phyloP scores from a whole-genome alignment of 92 coral and sea anemone species.

The Parazoanthus darwini region DNA sequence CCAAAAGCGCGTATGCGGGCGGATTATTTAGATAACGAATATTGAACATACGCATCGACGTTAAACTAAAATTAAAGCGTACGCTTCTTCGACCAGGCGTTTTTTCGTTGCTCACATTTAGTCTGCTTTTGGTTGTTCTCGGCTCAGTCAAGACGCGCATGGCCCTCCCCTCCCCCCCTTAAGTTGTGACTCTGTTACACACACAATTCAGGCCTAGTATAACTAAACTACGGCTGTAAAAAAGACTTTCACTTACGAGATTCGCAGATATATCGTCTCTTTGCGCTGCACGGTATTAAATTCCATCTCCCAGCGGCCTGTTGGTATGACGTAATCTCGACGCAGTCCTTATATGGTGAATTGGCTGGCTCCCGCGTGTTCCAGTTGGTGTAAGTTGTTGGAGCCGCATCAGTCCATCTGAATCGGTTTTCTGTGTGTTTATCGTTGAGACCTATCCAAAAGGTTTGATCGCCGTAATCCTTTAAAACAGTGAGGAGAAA shows the following conservation, averaged over 20 bases:
- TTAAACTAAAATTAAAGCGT: too few relatives aligned
- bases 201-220: not conserved
- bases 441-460: conserved; percentile 92
- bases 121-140: not conserved
- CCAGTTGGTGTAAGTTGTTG: conserved; percentile 79
- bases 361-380: conserved; percentile 63
- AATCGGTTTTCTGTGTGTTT: conserved; percentile 53
- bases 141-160: not conserved
- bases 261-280: conserved; percentile 79
- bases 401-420: conserved; percentile 75
- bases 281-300: conserved; percentile 51
- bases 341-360: conserved; percentile 56
- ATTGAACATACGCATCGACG: too few relatives aligned
- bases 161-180: not conserved
- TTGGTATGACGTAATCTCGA: conserved; percentile 59
- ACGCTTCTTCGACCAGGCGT: not conserved
- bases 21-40: too few relatives aligned
- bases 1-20: too few relatives aligned
- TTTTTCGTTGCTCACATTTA: not conserved
- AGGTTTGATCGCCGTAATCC: conserved; percentile 31
- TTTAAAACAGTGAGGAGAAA: conserved; percentile 63
- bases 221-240: too few relatives aligned
- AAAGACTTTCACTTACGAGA: conserved; percentile 55
- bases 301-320: conserved; percentile 82
- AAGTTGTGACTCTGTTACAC: not conserved